Evolutionary conservation across 2,888 invertebrate species (phyloP).

Genomic region (Lypha dubia): DNA sequence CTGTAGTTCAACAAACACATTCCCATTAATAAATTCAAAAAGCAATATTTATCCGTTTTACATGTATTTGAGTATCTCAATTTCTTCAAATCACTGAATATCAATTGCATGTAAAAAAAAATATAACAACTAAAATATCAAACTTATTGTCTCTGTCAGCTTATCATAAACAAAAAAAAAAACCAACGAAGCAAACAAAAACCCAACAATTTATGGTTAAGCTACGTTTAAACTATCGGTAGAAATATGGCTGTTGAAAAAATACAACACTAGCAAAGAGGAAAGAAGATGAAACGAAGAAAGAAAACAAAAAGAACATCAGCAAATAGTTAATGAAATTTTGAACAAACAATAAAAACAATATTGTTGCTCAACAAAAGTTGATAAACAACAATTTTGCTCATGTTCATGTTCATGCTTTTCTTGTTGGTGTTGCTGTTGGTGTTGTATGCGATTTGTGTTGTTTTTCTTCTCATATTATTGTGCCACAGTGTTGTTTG

Average conservation of each 20-base stretch:
- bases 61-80: neutral
- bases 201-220: conserved; percentile 8
- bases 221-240: conserved; percentile 32
- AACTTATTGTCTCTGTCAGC: too few species aligned
- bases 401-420: neutral
- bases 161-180: neutral
- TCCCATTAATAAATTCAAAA: too few species aligned
- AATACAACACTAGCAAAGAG: neutral
- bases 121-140: too few species aligned
- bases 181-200: conserved; percentile 17
- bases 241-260: neutral
- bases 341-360: conserved; percentile 16
- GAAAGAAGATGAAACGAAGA: neutral
- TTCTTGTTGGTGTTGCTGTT: too few species aligned
- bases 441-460: too few species aligned
- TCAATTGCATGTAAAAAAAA: neutral
- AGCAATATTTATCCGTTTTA: too few species aligned
- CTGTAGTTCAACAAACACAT: too few species aligned
- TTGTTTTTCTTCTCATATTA: neutral
- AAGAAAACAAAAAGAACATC: neutral
- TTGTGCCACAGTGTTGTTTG: conserved; percentile 26
- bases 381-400: conserved; percentile 29
- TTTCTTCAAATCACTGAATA: neutral
- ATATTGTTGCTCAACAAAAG: conserved; percentile 34
- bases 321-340: conserved; percentile 40